These are phyloP conservation scores for Papilio protenor DNA, from an alignment of 2,888 invertebrate species.

Conservation along the genomic window DNA sequence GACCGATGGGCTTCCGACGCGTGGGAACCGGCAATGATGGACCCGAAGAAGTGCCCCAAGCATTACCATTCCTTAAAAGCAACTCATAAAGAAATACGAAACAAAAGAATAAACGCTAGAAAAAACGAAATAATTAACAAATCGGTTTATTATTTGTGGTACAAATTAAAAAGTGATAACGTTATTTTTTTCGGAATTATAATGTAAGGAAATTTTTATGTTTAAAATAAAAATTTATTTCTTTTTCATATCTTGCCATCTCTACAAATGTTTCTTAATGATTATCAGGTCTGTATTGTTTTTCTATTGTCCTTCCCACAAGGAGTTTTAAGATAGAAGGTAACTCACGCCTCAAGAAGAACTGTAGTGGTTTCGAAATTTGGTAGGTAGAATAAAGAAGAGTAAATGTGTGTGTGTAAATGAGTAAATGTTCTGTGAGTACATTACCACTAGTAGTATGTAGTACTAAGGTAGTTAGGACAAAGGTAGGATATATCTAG, in stretches of 20 bases:
- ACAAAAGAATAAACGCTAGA: not conserved
- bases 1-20: slow-evolving; percentile 14
- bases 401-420: too few relatives aligned
- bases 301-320: too few relatives aligned
- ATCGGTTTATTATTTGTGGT: slow-evolving; percentile 10
- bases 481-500: too few relatives aligned
- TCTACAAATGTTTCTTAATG: not conserved
- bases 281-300: too few relatives aligned
- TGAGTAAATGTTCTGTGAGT: too few relatives aligned
- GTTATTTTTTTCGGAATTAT: slow-evolving; percentile 6
- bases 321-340: too few relatives aligned
- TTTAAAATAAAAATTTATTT: not conserved
- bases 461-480: too few relatives aligned
- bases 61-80: not conserved
- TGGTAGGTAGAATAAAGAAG: too few relatives aligned
- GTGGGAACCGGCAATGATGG: not conserved
- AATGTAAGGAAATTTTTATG: not conserved
- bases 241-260: not conserved
- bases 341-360: too few relatives aligned
- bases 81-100: not conserved
- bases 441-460: too few relatives aligned
- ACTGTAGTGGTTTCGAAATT: too few relatives aligned
- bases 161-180: slow-evolving; percentile 1
- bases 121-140: not conserved
- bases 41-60: not conserved